A percentile compares a stretch with the other conserved stretches of the same genome.
Evolutionary conservation across 2,113 vertebrate genomes (phyloP).

Genomic region (Cairina moschata): DNA sequence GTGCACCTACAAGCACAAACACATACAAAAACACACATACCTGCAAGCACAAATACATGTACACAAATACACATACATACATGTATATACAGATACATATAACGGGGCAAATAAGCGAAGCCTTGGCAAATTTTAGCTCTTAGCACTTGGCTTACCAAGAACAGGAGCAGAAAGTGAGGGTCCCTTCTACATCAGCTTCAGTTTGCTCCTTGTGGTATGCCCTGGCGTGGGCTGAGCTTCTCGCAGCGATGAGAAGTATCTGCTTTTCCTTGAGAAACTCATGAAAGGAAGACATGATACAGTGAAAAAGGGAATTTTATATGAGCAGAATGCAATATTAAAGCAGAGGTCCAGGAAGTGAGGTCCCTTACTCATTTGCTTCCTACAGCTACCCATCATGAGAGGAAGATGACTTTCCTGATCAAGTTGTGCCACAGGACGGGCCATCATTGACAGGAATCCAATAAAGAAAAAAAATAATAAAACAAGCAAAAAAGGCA

Average conservation of each 20-base stretch:
- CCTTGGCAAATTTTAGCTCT: neutral
- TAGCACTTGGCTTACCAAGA: neutral
- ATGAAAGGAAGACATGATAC: neutral
- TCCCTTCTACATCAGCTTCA: neutral
- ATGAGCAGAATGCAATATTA: neutral
- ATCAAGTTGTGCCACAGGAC: neutral
- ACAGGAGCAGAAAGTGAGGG: rapidly evolving
- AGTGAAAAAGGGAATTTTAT: neutral
- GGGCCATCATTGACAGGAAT: neutral
- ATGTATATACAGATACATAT: no score
- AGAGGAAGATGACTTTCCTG: neutral
- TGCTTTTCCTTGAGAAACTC: neutral
- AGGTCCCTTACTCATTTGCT: neutral
- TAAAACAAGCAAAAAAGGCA: neutral
- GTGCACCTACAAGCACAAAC: neutral
- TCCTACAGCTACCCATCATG: neutral
- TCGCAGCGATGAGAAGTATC: neutral
- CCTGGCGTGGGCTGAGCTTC: neutral
- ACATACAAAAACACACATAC: no score
- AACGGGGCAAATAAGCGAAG: neutral
- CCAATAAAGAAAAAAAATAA: neutral
- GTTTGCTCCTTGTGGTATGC: neutral
- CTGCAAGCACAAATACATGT: no score
- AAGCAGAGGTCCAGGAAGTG: neutral
- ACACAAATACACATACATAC: no score